A percentile compares a stretch with the other conserved stretches of the same genome.
phyloP scores from a whole-genome alignment of 2,888 invertebrate species.

The Metacarcinus magister region DNA sequence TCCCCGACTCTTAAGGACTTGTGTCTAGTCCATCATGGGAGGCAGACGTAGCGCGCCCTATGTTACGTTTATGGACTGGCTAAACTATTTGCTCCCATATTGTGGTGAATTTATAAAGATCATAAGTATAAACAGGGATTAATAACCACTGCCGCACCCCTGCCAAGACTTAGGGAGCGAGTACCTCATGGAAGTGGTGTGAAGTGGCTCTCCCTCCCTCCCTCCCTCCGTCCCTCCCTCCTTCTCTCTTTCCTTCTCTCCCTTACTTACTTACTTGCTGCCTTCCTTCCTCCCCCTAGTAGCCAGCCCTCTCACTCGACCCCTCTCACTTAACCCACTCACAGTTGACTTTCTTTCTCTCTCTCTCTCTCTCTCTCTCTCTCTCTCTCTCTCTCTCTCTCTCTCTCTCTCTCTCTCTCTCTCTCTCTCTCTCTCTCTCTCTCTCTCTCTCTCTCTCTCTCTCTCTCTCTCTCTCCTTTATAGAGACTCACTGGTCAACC shows the following conservation, averaged over 20 bases:
- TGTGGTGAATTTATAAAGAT: slow-evolving; percentile 62
- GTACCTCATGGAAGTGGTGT: slow-evolving; percentile 2
- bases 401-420: no score
- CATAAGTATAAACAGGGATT: slow-evolving; percentile 67
- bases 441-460: no score
- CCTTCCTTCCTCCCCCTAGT: not conserved
- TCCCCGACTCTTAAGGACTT: slow-evolving; percentile 55
- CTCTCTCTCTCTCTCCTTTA: no score
- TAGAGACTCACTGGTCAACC: no score
- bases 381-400: no score
- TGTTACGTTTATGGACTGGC: slow-evolving; percentile 53
- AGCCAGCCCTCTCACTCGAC: not conserved
- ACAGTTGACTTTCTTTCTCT: no score
- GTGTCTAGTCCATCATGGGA: slow-evolving; percentile 31
- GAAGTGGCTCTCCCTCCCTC: not conserved
- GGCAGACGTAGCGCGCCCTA: slow-evolving; percentile 31
- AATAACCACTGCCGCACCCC: slow-evolving; percentile 52
- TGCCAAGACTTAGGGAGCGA: not conserved
- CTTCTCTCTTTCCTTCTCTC: not conserved
- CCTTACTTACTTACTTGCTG: not conserved
- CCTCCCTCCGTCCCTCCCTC: not conserved
- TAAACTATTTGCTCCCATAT: slow-evolving; percentile 57
- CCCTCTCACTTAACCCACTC: not conserved
- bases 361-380: no score
- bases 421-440: no score